A percentile compares a stretch with the other conserved stretches of the same genome.
Evolutionary conservation across 2,113 vertebrate genomes (phyloP).

Genomic region (Notarius quadriscutis): DNA sequence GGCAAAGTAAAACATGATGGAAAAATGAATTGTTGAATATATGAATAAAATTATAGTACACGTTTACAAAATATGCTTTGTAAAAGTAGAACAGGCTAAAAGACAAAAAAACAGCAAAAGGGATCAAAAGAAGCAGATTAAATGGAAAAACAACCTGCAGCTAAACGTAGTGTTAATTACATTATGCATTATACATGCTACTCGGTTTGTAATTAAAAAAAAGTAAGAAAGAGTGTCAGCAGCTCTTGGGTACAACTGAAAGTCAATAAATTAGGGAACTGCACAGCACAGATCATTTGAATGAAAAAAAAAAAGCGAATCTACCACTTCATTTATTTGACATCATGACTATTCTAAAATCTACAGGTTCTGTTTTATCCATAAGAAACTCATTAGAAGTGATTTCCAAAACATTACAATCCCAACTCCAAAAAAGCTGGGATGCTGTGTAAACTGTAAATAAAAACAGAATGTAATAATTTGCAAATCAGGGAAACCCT

Average conservation of each 20-base stretch:
- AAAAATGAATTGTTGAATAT: neutral
- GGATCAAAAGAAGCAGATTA: neutral
- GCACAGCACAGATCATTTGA: neutral
- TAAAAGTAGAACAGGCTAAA: neutral
- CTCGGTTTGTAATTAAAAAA: neutral
- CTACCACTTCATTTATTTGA: neutral
- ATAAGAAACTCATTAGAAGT: neutral
- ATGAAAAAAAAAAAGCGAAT: neutral
- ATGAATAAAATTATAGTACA: neutral
- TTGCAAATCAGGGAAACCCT: too few species aligned
- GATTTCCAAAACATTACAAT: neutral
- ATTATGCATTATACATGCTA: neutral
- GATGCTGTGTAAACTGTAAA: too few species aligned
- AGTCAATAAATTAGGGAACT: neutral
- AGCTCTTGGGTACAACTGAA: neutral
- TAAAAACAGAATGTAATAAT: too few species aligned
- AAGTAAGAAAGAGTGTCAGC: neutral
- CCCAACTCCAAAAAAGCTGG: too few species aligned
- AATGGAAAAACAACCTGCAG: neutral
- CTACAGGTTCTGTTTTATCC: neutral
- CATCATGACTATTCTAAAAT: neutral
- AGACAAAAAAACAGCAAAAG: neutral
- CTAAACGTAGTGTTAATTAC: neutral
- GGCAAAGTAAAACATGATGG: neutral
- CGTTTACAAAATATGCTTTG: neutral